These are phyloP conservation scores for Periparus ater DNA, from an alignment of 2,797 vertebrate species.

Conservation along the genomic window DNA sequence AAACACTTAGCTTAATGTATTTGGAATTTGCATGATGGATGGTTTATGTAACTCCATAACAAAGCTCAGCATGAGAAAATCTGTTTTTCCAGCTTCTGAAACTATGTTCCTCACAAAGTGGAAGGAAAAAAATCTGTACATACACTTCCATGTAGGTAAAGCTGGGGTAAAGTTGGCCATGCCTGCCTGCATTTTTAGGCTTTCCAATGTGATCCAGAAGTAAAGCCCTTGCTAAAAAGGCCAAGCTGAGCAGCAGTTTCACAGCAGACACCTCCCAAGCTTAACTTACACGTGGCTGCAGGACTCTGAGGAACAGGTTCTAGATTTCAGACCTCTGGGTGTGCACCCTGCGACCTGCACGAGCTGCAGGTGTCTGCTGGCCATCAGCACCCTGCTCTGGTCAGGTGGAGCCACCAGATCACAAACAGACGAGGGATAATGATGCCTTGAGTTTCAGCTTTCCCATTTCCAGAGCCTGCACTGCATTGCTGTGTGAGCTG, in stretches of 20 bases:
- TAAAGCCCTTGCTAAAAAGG: neutral
- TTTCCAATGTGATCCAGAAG: neutral
- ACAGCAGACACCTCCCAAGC: neutral
- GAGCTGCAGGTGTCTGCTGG: neutral
- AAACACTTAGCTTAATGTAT: conserved; percentile 10
- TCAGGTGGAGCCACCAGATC: neutral
- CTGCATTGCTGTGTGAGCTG: too few species aligned
- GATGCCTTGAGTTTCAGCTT: too few species aligned
- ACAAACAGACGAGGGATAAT: neutral
- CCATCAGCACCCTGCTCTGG: neutral
- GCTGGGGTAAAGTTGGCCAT: neutral
- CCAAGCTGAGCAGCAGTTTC: neutral
- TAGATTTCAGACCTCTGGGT: neutral
- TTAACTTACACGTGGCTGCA: neutral
- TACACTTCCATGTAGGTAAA: too few species aligned
- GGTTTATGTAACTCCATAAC: neutral
- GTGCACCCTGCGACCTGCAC: neutral
- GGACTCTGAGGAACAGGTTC: neutral
- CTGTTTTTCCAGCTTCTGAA: neutral
- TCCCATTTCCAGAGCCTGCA: too few species aligned
- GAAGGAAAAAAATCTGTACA: neutral
- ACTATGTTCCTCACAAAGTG: neutral
- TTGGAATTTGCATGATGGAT: conserved; percentile 25
- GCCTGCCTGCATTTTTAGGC: neutral
- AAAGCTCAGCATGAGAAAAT: neutral